These are phyloP conservation scores for Acheta domesticus DNA, from an alignment of 2,888 invertebrate species.

Conservation along the genomic window DNA sequence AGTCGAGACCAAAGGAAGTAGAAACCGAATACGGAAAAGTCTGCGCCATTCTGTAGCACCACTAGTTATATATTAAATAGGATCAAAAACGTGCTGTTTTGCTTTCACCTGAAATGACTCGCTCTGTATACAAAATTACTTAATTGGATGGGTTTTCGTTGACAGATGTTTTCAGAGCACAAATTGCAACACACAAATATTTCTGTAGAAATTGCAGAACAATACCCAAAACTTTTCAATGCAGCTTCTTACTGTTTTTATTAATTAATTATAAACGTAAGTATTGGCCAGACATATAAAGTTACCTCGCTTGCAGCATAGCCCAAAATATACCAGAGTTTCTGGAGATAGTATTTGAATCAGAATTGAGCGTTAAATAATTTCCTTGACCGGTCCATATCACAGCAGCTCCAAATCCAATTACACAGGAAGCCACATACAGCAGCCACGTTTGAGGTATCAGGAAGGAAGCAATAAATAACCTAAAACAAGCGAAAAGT, in stretches of 20 bases:
- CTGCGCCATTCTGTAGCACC: too few species aligned
- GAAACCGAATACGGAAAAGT: too few species aligned
- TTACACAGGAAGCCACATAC: constrained; percentile 77
- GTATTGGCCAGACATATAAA: neutral
- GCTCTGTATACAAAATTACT: too few species aligned
- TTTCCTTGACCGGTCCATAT: constrained; percentile 97
- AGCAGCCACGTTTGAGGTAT: constrained; percentile 78
- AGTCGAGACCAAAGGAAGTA: too few species aligned
- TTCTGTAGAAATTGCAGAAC: too few species aligned
- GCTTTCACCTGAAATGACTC: too few species aligned
- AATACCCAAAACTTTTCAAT: too few species aligned
- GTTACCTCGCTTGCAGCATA: constrained; percentile 82
- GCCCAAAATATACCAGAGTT: constrained; percentile 98
- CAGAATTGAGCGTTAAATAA: constrained; percentile 86
- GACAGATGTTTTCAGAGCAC: too few species aligned
- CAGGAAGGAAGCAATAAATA: constrained; percentile 87
- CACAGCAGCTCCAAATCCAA: constrained; percentile 89
- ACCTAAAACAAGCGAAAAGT: constrained; percentile 53
- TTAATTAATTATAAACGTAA: neutral
- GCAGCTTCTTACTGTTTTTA: neutral
- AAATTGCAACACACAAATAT: too few species aligned
- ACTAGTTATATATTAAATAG: too few species aligned
- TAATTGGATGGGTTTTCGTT: too few species aligned
- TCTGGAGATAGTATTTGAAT: constrained; percentile 79
- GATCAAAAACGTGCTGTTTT: too few species aligned